Evolutionary conservation across 37 sponge, comb jelly and placozoan species (phyloP), one percentile per base, ranked within the genome.

Genomic region (Ephydatia muelleri): DNA sequence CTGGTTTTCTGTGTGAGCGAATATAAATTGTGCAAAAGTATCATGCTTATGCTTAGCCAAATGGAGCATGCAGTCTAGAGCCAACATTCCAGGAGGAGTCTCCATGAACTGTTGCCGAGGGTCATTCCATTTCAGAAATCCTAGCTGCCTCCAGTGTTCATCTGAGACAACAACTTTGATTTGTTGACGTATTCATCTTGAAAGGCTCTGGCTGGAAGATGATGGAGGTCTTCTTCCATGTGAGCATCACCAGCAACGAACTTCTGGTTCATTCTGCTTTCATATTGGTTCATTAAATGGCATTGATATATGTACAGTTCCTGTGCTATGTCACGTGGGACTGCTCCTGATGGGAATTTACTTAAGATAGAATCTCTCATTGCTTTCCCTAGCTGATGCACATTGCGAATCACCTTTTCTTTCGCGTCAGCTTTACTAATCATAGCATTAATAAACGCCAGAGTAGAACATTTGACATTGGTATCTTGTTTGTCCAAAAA

Each of bases 41-140:
- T 92, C 96, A 65, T 89, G 84, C 80, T 93, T 88, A n/a, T 73
- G 81, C 43, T 84, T 81, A 22, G 93, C 91, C 38, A 95, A 90
- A 57, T 91, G 85, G 23, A 88, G 85, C 97, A 97, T 95, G 82
- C 88, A 92, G 25, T 95, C 87, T 11, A 97, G 85, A 40, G 97
- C 97, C 22, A 97, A 78, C 27, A 97, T 48, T 8, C 97, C 97
- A 23, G 95, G 93, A 3, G 97, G 97, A 0, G 83, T 77, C 67
- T 95, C 95, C 11, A 84, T 84, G 40, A 97, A 95, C 22, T 95
- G 93, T 35, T 49, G 75, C 30, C 78, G 81, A 12, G 97, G 97
- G 34, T 94, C 78, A 35, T 82, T 84, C 6, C 43, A 9, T 23
- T 86, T 85, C 23, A 81, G 14, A 57, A 96, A 96, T 0, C 97